phyloP scores from a whole-genome alignment of 2,797 vertebrate species.

The Coccyzus lansbergi region DNA sequence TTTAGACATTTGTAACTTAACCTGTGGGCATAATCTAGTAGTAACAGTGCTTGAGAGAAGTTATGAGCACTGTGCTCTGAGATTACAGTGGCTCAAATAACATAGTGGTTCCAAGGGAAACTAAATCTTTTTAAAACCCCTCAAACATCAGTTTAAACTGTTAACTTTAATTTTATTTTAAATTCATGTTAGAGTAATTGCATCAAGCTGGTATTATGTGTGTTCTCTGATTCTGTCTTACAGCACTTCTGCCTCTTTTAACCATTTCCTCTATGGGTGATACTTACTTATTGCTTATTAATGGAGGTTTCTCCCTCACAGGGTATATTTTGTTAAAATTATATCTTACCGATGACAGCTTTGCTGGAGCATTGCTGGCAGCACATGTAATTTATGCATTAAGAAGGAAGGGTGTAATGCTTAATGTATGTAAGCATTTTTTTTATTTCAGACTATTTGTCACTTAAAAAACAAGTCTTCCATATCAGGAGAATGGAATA shows the following conservation, averaged over 20 bases:
- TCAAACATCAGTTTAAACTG: slow-evolving; percentile 84
- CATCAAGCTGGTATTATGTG: slow-evolving; percentile 81
- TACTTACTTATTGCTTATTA: not conserved
- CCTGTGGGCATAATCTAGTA: slow-evolving; percentile 80
- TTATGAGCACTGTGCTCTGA: slow-evolving; percentile 73
- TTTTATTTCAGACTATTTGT: not conserved
- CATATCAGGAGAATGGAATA: not conserved
- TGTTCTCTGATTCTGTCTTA: slow-evolving; percentile 53
- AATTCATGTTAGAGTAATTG: slow-evolving; percentile 82
- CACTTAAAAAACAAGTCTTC: not conserved
- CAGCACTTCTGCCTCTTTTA: slow-evolving; percentile 64
- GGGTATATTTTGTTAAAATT: not conserved
- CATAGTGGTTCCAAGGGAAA: slow-evolving; percentile 82
- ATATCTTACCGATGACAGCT: not conserved
- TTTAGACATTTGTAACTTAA: slow-evolving; percentile 81
- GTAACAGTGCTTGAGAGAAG: slow-evolving; percentile 78
- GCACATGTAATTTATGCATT: not conserved
- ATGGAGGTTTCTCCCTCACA: not conserved
- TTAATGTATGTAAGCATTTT: not conserved
- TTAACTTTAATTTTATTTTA: slow-evolving; percentile 86
- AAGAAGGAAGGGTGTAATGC: not conserved
- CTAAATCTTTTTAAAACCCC: slow-evolving; percentile 82
- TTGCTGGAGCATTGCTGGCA: not conserved
- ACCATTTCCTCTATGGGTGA: slow-evolving; percentile 59
- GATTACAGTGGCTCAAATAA: slow-evolving; percentile 82